phyloP scores from a whole-genome alignment of 2,888 invertebrate species.

The Idaea biselata region DNA sequence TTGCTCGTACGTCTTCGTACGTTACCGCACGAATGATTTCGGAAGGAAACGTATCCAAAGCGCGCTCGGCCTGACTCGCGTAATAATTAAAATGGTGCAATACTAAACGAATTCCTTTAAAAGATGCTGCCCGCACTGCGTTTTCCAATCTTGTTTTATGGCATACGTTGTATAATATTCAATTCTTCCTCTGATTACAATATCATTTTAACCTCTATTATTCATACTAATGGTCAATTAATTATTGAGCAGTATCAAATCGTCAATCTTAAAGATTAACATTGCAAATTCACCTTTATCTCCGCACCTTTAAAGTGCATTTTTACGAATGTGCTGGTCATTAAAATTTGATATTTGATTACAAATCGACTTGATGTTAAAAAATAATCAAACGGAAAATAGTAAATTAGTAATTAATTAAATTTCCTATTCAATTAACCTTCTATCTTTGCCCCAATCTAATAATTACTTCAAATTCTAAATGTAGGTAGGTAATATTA shows the following conservation, averaged over 20 bases:
- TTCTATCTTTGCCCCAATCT: background rate
- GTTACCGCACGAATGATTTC: no score
- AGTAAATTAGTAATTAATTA: background rate
- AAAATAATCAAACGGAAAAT: background rate
- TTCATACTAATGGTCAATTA: no score
- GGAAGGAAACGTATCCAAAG: no score
- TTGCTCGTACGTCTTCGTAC: no score
- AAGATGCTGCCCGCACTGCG: background rate
- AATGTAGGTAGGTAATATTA: background rate
- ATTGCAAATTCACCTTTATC: no score
- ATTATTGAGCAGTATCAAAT: no score
- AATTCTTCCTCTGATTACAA: background rate
- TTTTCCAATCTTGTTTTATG: background rate
- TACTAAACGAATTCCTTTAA: no score
- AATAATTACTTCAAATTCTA: background rate
- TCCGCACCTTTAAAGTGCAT: background rate
- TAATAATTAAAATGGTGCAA: no score
- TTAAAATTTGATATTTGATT: background rate
- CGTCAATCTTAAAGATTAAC: no score
- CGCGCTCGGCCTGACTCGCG: no score
- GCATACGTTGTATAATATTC: background rate
- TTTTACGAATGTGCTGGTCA: background rate
- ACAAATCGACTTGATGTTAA: background rate
- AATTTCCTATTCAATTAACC: background rate
- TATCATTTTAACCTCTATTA: background rate